Evolutionary conservation across 1,140 invertebrate genomes (phyloP).

Genomic region (Zophobas morio): DNA sequence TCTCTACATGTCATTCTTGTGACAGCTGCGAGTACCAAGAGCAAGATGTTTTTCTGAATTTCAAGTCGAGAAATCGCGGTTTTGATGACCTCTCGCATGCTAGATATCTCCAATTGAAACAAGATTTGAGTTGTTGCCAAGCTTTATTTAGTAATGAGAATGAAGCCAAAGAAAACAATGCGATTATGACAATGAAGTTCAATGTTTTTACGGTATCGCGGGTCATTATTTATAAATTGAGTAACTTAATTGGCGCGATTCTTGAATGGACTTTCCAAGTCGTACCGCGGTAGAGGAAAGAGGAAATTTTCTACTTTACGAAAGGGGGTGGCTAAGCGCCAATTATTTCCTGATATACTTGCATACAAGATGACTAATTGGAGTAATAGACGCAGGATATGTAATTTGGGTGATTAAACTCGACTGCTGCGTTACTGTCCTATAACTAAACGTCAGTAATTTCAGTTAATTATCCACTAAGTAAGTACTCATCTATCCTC

Average conservation of each 20-base stretch:
- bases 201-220: slow-evolving; percentile 19
- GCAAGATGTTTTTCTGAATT: slow-evolving; percentile 32
- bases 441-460: slow-evolving; percentile 30
- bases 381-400: slow-evolving; percentile 21
- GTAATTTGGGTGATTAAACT: slow-evolving; percentile 36
- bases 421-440: slow-evolving; percentile 21
- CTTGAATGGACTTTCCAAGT: slow-evolving; percentile 19
- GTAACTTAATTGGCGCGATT: slow-evolving; percentile 17
- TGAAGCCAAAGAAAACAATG: slow-evolving; percentile 32
- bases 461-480: slow-evolving; percentile 12
- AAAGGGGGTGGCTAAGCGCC: neutral
- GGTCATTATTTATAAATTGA: slow-evolving; percentile 7
- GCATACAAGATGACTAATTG: slow-evolving; percentile 38
- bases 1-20: slow-evolving; percentile 21
- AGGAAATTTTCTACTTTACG: neutral
- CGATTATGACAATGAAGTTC: slow-evolving; percentile 32
- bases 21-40: slow-evolving; percentile 29
- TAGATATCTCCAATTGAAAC: slow-evolving; percentile 1
- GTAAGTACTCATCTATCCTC: slow-evolving; percentile 23
- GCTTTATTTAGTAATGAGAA: slow-evolving; percentile 37
- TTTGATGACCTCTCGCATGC: slow-evolving; percentile 8
- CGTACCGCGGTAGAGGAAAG: slow-evolving; percentile 2
- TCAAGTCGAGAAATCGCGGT: slow-evolving; percentile 26
- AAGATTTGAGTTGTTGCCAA: slow-evolving; percentile 22
- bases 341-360: slow-evolving; percentile 28